Evolutionary conservation across 2,888 invertebrate species (phyloP).

Genomic region (Psylliodes chrysocephalus): DNA sequence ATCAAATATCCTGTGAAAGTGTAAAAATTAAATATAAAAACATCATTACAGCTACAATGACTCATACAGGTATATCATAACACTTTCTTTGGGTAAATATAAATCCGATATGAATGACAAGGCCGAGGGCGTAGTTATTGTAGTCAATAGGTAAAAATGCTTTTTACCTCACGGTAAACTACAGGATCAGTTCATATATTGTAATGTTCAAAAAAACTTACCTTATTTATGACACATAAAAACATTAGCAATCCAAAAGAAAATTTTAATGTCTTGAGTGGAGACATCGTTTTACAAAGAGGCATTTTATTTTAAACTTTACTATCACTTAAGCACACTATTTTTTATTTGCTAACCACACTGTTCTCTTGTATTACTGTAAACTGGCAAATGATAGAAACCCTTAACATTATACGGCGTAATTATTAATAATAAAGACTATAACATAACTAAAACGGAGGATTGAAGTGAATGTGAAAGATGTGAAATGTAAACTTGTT

Average conservation of each 20-base stretch:
- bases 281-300: not conserved
- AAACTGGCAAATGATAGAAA: not conserved
- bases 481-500: no score
- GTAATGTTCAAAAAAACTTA: conserved; percentile 8
- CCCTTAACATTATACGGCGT: not conserved
- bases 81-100: no score
- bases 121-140: not conserved
- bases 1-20: no score
- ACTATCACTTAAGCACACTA: not conserved
- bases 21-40: no score
- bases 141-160: not conserved
- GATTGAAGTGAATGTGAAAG: not conserved
- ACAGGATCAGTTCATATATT: not conserved
- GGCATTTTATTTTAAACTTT: not conserved
- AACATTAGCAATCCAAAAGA: conserved; percentile 21
- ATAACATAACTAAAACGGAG: conserved; percentile 3
- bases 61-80: not conserved
- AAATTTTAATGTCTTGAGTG: not conserved
- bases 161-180: not conserved
- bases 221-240: conserved; percentile 31
- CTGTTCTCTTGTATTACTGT: not conserved
- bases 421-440: not conserved
- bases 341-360: no score
- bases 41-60: not conserved
- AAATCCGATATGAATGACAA: not conserved